Evolutionary conservation across 2,113 vertebrate genomes (phyloP), one percentile per base, ranked within the genome.

Genomic region (Otis tarda): DNA sequence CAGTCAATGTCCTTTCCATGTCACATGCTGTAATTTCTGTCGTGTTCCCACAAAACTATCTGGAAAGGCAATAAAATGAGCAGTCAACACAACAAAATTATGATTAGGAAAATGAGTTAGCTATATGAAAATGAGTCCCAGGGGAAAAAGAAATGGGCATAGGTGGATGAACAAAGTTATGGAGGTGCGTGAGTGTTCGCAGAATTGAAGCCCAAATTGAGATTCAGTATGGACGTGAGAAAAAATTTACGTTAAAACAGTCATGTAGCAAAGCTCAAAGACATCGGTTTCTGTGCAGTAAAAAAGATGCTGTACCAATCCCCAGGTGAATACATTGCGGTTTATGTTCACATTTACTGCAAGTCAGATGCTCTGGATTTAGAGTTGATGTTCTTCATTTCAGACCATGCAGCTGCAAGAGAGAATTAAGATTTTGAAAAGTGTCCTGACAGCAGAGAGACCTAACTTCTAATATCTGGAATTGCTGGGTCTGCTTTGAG

Each of bases 41-140:
- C 25, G 17, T 0, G 0, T 12, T 71, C 39, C 63, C 25, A 25
- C 22, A 10, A 28, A 89, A 52, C 21, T 23, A 15, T 23, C 65
- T 69, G 76, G 39, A 69, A 87, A 90, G 47, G 59, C 28, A 89
- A 41, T 9, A n/a, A 31, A 30, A 60, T 6, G 9, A 85, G 17
- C 16, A 28, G 33, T 7, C 21, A 64, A 41, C 18, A 33, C 11
- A 57, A 35, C 12, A 59, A 24, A n/a, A 49, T 8, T 4, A 5
- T 10, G 17, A 43, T 22, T 11, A 12, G 69, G 24, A 70, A 65
- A 75, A 57, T 0, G 3, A 76, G 37, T 28, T 60, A 43, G 22
- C 21, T 30, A 5, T n/a, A 61, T 35, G n/a, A 69, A 93, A 90
- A 77, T 12, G 8, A 63, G 14, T 56, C 39, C 73, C 16, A 18